These are phyloP conservation scores for Meandrina meandrites DNA, from an alignment of 92 coral and sea anemone species.

Conservation along the genomic window DNA sequence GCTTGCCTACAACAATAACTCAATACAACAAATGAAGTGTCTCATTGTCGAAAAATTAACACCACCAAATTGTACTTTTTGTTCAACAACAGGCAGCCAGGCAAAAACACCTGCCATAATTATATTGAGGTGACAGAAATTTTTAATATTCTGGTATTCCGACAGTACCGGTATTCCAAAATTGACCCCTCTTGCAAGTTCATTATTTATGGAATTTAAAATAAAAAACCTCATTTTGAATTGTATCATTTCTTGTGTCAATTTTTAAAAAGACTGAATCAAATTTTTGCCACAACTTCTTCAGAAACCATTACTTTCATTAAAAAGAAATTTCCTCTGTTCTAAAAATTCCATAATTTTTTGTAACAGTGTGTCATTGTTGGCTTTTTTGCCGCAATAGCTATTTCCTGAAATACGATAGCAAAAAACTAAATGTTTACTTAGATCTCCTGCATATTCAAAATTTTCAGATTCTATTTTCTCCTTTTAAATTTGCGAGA, in stretches of 20 bases:
- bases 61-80: not conserved
- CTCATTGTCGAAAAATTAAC: not conserved
- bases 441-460: not conserved
- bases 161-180: not conserved
- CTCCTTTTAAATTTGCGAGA: not conserved
- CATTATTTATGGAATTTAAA: not conserved
- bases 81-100: not conserved
- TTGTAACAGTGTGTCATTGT: too few relatives aligned
- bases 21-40: not conserved
- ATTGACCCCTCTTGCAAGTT: not conserved
- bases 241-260: not conserved
- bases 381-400: not conserved
- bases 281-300: not conserved
- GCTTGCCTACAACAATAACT: not conserved
- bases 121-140: not conserved
- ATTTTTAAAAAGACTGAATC: not conserved
- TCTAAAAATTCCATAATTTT: not conserved
- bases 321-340: not conserved
- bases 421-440: slow-evolving; percentile 12
- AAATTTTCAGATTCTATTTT: not conserved
- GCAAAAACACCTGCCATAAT: slow-evolving; percentile 27
- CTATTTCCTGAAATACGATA: slow-evolving; percentile 8
- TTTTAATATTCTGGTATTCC: not conserved
- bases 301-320: not conserved
- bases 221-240: not conserved